A percentile compares a stretch with the other conserved stretches of the same genome.
phyloP scores from a whole-genome alignment of 2,888 invertebrate species.

The Panzeria rudis region DNA sequence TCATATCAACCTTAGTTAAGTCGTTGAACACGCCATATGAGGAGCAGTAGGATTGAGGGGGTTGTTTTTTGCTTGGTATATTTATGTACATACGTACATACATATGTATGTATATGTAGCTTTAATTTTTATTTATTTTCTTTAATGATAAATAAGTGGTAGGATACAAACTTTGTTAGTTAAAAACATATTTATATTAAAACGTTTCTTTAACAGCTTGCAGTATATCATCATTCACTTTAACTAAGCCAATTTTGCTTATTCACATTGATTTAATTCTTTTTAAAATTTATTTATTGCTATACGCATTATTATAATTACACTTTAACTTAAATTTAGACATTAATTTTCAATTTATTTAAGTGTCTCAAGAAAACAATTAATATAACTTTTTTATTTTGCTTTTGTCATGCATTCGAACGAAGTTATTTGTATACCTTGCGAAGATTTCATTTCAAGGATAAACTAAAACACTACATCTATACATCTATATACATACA shows the following conservation, averaged over 20 bases:
- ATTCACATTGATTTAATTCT: background rate
- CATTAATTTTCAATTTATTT: constrained; percentile 6
- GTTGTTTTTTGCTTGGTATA: constrained; percentile 7
- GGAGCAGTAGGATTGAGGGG: background rate
- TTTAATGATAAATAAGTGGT: background rate
- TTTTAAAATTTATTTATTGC: background rate
- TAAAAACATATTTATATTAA: background rate
- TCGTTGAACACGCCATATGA: constrained; percentile 2
- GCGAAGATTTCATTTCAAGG: constrained; percentile 29
- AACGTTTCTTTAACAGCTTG: background rate
- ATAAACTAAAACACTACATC: constrained; percentile 13
- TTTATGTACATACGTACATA: no score
- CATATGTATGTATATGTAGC: no score
- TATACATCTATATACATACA: no score
- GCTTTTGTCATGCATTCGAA: background rate
- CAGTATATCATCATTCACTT: background rate
- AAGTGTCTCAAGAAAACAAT: background rate
- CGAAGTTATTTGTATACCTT: background rate
- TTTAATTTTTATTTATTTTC: constrained; percentile 5
- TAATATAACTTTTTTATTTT: constrained; percentile 5
- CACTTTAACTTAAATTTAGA: background rate
- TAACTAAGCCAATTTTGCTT: background rate
- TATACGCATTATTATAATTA: background rate
- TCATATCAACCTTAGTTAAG: constrained; percentile 8
- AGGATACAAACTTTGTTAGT: background rate